Conservation (phyloP, 2,113 vertebrate genomes). For the Phalacrocorax carbo region DNA sequence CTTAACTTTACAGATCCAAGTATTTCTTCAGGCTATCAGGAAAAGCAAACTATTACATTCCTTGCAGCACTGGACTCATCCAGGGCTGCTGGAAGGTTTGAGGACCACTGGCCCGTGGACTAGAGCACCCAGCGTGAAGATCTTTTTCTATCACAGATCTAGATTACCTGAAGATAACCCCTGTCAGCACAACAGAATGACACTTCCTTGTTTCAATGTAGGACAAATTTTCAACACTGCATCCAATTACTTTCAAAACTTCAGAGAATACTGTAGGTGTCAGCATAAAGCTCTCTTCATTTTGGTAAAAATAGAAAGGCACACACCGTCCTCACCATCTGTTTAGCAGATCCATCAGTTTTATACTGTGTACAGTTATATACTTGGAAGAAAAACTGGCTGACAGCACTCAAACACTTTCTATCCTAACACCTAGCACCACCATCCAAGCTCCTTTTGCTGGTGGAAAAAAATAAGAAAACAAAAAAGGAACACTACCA, state of each 20-base stretch:
- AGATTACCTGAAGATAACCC: background rate
- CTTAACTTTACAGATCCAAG: background rate
- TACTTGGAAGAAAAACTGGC: background rate
- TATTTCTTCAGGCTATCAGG: background rate
- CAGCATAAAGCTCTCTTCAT: background rate
- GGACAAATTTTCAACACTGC: background rate
- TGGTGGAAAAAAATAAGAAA: background rate
- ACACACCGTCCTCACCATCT: background rate
- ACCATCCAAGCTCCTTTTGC: background rate
- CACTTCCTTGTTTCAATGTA: background rate
- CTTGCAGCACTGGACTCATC: background rate
- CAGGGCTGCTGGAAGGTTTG: background rate
- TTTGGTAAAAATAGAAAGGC: slow-evolving; percentile 9
- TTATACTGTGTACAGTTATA: background rate
- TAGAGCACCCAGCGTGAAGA: background rate
- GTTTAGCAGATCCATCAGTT: background rate
- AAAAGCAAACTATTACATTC: background rate
- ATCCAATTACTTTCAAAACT: background rate
- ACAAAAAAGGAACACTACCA: background rate
- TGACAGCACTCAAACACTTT: background rate
- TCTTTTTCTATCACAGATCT: background rate
- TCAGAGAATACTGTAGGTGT: background rate
- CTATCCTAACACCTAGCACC: background rate
- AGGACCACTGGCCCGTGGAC: background rate
- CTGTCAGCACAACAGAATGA: background rate